phyloP scores from a whole-genome alignment of 2,888 invertebrate genomes.

The Yponomeuta malinellus region DNA sequence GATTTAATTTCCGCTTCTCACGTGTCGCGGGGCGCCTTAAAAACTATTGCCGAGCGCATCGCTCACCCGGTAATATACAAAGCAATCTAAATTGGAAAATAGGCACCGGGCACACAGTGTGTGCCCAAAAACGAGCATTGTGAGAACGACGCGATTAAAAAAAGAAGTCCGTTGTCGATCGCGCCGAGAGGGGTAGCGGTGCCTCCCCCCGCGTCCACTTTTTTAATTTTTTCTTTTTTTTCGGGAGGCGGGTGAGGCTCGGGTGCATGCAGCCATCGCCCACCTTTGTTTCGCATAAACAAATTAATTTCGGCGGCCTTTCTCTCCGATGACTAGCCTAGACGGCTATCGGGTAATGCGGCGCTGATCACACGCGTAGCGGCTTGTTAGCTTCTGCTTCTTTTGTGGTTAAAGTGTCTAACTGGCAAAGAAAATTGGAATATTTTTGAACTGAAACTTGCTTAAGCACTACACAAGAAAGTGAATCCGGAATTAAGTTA shows the following conservation, averaged over 20 bases:
- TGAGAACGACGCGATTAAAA: constrained; percentile 75
- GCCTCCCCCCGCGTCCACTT: constrained; percentile 44
- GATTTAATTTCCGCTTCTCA: constrained; percentile 66
- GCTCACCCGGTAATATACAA: constrained; percentile 75
- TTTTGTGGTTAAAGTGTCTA: too few relatives aligned
- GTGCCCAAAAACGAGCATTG: constrained; percentile 73
- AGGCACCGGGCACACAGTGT: constrained; percentile 72
- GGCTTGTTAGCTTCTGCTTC: neutral
- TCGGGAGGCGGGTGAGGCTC: constrained; percentile 68
- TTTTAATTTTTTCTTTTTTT: constrained; percentile 65
- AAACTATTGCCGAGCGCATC: constrained; percentile 68
- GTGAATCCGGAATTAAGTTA: too few relatives aligned
- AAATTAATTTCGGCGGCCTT: constrained; percentile 75
- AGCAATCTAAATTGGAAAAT: constrained; percentile 77
- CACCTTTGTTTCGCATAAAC: constrained; percentile 76
- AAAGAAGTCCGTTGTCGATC: constrained; percentile 75
- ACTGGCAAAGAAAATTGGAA: too few relatives aligned
- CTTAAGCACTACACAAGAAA: too few relatives aligned
- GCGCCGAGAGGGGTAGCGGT: constrained; percentile 61
- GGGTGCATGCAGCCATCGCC: constrained; percentile 72
- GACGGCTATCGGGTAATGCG: constrained; percentile 9
- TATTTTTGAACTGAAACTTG: too few relatives aligned
- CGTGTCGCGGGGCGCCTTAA: constrained; percentile 64
- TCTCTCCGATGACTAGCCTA: constrained; percentile 36
- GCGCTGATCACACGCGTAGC: neutral